phyloP scores from a whole-genome alignment of 2,113 vertebrate genomes.

The Odontesthes bonariensis region DNA sequence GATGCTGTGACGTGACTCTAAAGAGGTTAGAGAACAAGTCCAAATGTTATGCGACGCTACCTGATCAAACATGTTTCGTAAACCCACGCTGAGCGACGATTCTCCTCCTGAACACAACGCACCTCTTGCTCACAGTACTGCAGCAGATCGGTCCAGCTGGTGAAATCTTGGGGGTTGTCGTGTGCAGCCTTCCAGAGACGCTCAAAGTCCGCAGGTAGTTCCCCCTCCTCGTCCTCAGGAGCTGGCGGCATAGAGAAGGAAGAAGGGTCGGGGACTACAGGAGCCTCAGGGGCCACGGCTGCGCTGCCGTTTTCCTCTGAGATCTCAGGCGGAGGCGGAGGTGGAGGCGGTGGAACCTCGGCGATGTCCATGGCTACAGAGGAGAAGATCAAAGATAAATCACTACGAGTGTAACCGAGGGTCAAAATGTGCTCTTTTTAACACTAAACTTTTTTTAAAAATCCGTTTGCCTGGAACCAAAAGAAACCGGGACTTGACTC shows the following conservation, averaged over 20 bases:
- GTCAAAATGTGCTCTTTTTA: not conserved
- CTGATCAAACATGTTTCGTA: not conserved
- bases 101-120: conserved; percentile 1
- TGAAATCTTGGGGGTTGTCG: conserved; percentile 85
- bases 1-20: conserved; percentile 83
- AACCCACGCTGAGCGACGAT: too few relatives aligned
- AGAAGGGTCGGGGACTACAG: conserved; percentile 3
- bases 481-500: too few relatives aligned
- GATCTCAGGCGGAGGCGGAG: conserved; percentile 44
- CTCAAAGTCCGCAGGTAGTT: conserved; percentile 84
- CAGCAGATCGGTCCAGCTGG: conserved; percentile 86
- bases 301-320: conserved; percentile 53
- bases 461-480: not conserved
- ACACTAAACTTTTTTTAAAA: not conserved
- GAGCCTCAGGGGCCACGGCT: conserved; percentile 5
- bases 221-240: conserved; percentile 72
- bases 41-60: not conserved
- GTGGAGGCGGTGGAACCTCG: conserved; percentile 29
- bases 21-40: not conserved
- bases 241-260: conserved; percentile 46
- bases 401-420: not conserved
- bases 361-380: conserved; percentile 65
- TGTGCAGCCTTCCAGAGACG: conserved; percentile 81
- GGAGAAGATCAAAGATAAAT: not conserved
- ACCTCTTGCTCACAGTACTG: conserved; percentile 90